Percentiles rank a stretch among this genome's conserved stretches.
Conservation (phyloP, 2,888 invertebrate genomes). For the Scaptomyza flava region DNA sequence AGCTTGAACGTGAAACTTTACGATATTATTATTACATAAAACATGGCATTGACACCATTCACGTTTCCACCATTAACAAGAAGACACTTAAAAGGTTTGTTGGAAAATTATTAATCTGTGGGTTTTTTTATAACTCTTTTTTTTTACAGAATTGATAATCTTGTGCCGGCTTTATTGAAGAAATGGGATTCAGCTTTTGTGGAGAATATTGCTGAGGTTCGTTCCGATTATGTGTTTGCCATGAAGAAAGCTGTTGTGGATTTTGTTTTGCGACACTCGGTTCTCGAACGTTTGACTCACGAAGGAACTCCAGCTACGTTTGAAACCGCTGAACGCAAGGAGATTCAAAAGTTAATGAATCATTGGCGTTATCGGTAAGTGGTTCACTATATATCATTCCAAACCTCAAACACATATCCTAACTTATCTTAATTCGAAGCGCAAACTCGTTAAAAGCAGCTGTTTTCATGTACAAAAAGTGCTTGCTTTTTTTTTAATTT, state of each 20-base stretch:
- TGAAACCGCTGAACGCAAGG: constrained; percentile 84
- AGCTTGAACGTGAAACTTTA: constrained; percentile 88
- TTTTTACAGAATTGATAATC: constrained; percentile 86
- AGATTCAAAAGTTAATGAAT: constrained; percentile 87
- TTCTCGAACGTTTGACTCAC: constrained; percentile 58
- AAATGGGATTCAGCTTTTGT: constrained; percentile 87
- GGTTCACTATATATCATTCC: background rate
- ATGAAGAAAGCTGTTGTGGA: constrained; percentile 97
- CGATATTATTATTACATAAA: constrained; percentile 96
- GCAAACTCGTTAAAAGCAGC: background rate
- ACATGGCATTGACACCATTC: constrained; percentile 95
- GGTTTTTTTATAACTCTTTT: background rate
- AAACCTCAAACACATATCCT: too few species aligned
- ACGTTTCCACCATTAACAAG: constrained; percentile 93
- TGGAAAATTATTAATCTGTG: background rate
- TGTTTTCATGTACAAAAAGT: background rate
- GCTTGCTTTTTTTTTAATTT: background rate
- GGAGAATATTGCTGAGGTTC: constrained; percentile 90
- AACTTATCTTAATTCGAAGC: background rate
- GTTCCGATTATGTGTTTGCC: constrained; percentile 93
- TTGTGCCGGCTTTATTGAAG: constrained; percentile 88
- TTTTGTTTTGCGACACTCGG: constrained; percentile 93
- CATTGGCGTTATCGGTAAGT: constrained; percentile 87
- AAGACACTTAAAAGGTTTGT: constrained; percentile 88
- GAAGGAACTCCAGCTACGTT: constrained; percentile 51